Evolutionary conservation across 2,888 invertebrate genomes (phyloP).

Genomic region (Temnothorax ravouxi): DNA sequence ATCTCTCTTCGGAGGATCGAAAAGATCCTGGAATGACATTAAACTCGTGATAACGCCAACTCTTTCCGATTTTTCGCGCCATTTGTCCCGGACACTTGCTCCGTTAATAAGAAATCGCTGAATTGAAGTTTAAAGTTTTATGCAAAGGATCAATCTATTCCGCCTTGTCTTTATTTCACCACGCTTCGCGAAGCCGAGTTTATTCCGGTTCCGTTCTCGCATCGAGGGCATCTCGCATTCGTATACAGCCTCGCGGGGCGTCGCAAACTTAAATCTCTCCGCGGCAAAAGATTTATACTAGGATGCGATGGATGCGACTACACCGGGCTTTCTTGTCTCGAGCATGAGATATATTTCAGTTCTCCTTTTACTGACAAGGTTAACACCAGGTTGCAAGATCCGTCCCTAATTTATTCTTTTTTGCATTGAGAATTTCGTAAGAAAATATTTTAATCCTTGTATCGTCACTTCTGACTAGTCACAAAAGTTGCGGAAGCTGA

Average conservation of each 20-base stretch:
- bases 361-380: conserved; percentile 14
- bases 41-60: conserved; percentile 53
- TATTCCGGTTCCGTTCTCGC: conserved; percentile 65
- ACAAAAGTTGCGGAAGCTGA: neutral
- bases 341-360: conserved; percentile 22
- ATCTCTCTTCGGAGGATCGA: conserved; percentile 15
- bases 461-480: neutral
- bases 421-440: neutral
- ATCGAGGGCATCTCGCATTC: conserved; percentile 32
- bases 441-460: neutral
- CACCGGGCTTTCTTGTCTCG: conserved; percentile 10
- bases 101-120: conserved; percentile 41
- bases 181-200: conserved; percentile 53
- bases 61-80: conserved; percentile 67
- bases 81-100: conserved; percentile 62
- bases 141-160: conserved; percentile 65
- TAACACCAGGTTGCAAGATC: neutral
- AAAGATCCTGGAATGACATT: conserved; percentile 18
- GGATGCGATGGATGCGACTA: conserved; percentile 50
- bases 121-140: conserved; percentile 68
- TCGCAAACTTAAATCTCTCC: conserved; percentile 69
- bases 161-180: conserved; percentile 46
- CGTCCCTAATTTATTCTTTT: neutral
- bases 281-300: conserved; percentile 63
- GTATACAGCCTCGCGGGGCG: conserved; percentile 10